These are phyloP conservation scores for Procambarus virginalis DNA, from an alignment of 1,140 invertebrate genomes.

Conservation along the genomic window DNA sequence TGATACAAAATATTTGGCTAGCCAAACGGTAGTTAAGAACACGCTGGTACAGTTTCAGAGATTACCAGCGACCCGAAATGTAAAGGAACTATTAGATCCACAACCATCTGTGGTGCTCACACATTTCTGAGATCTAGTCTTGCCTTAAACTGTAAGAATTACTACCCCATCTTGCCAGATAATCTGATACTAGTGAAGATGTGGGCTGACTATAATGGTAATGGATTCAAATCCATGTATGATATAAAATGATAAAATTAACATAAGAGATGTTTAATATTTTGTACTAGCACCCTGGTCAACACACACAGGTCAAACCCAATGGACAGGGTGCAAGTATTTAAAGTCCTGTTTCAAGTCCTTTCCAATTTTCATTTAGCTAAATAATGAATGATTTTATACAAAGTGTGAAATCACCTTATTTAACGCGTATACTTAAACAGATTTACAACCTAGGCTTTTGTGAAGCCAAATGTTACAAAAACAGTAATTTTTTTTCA, in stretches of 20 bases:
- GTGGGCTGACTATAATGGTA: background rate
- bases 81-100: constrained; percentile 2
- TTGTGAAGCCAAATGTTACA: too few species aligned
- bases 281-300: background rate
- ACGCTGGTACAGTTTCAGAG: background rate
- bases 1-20: too few species aligned
- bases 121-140: background rate
- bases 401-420: too few species aligned
- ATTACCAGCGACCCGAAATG: background rate
- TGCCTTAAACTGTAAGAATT: background rate
- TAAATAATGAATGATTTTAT: too few species aligned
- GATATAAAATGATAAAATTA: background rate
- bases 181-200: constrained; percentile 4
- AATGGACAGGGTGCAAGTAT: too few species aligned
- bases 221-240: background rate
- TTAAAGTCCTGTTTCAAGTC: too few species aligned
- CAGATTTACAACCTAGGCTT: too few species aligned
- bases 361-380: too few species aligned
- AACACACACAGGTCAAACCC: too few species aligned
- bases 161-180: background rate
- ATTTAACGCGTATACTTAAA: too few species aligned
- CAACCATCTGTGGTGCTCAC: constrained; percentile 1
- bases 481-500: too few species aligned
- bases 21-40: too few species aligned
- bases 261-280: background rate